Evolutionary conservation across 2,113 vertebrate genomes (phyloP).

Genomic region (Sinocyclocheilus rhinocerous): DNA sequence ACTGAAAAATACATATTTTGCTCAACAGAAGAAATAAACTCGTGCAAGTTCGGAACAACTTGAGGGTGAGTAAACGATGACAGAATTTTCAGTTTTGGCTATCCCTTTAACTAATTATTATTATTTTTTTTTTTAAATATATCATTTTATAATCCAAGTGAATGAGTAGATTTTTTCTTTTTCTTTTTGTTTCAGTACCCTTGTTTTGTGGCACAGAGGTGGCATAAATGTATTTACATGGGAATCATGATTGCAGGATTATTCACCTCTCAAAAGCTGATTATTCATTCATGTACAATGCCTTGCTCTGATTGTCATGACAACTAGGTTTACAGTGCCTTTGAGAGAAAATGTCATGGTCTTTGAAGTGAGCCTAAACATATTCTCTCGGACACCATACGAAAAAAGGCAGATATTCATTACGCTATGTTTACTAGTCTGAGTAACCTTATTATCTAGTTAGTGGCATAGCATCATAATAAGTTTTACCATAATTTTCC

Average conservation of each 20-base stretch:
- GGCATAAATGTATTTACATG: not conserved
- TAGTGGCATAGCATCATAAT: not conserved
- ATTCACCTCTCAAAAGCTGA: not conserved
- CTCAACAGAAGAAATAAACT: no score
- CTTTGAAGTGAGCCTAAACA: not conserved
- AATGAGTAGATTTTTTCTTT: not conserved
- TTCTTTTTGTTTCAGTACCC: not conserved
- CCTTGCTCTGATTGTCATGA: slow-evolving; percentile 19
- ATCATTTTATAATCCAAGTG: not conserved
- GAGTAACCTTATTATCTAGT: not conserved
- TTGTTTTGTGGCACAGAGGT: not conserved
- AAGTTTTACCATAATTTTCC: not conserved
- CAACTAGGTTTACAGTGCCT: not conserved
- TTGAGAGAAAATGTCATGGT: not conserved
- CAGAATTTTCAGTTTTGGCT: no score
- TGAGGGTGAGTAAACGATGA: no score
- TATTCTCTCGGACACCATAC: not conserved
- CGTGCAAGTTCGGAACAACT: no score
- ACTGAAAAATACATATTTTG: no score
- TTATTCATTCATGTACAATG: not conserved
- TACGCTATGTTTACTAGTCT: not conserved
- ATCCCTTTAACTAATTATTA: no score
- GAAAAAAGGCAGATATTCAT: not conserved
- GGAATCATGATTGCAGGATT: slow-evolving; percentile 2
- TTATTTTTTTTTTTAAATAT: no score